phyloP scores from a whole-genome alignment of 2,888 invertebrate genomes.

The Congeria kusceri region DNA sequence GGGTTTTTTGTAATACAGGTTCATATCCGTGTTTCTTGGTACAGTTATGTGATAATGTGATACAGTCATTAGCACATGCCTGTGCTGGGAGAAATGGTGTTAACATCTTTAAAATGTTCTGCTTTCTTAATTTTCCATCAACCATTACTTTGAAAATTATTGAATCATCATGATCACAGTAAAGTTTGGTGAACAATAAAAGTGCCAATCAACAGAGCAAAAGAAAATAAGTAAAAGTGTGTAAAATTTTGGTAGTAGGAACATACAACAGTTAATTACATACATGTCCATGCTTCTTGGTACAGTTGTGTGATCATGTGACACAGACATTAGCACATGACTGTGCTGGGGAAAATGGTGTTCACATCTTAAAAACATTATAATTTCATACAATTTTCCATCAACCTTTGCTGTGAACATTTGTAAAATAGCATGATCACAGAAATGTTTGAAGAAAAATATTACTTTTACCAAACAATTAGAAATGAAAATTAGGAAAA shows the following conservation, averaged over 20 bases:
- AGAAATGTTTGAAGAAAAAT: neutral
- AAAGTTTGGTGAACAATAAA: too few species aligned
- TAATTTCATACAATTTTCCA: neutral
- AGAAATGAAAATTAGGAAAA: neutral
- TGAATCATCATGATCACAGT: too few species aligned
- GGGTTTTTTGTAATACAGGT: neutral
- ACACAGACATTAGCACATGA: constrained; percentile 16
- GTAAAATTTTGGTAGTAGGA: too few species aligned
- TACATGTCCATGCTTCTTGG: neutral
- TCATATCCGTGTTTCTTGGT: neutral
- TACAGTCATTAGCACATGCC: neutral
- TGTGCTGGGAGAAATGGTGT: neutral
- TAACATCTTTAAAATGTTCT: too few species aligned
- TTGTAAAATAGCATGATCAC: neutral
- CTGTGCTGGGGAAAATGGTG: constrained; percentile 18
- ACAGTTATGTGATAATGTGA: neutral
- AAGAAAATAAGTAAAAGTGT: too few species aligned
- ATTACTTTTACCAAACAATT: neutral
- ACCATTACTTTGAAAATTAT: too few species aligned
- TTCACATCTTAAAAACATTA: neutral
- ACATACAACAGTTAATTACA: too few species aligned
- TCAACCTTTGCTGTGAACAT: neutral
- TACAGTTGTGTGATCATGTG: constrained; percentile 1
- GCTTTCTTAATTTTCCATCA: neutral
- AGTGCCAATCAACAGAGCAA: too few species aligned